phyloP scores from a whole-genome alignment of 2,113 vertebrate species.

The Melanocharis versteri region DNA sequence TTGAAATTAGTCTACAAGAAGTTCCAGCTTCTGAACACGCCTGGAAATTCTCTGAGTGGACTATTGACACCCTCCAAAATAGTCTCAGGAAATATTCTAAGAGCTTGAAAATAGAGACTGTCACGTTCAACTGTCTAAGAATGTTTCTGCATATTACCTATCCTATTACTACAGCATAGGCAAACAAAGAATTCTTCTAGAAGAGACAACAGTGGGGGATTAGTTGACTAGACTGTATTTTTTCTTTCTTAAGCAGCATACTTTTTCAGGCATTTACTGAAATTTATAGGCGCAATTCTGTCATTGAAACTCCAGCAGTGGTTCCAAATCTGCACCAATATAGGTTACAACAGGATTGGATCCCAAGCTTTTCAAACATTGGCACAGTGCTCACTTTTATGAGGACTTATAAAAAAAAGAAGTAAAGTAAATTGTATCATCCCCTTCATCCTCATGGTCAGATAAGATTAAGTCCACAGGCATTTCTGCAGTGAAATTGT shows the following conservation, averaged over 20 bases:
- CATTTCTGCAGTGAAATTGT: background rate
- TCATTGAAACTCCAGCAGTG: background rate
- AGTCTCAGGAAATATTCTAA: background rate
- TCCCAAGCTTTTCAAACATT: constrained; percentile 14
- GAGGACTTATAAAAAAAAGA: background rate
- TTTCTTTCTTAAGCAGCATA: background rate
- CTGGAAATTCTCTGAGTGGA: background rate
- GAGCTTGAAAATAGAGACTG: background rate
- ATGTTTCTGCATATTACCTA: background rate
- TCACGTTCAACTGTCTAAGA: background rate
- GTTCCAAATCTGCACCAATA: background rate
- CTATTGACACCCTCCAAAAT: background rate
- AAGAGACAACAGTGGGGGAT: background rate
- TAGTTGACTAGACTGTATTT: background rate
- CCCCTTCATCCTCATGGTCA: background rate
- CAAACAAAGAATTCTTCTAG: background rate
- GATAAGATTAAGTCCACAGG: constrained; percentile 3
- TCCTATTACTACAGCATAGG: background rate
- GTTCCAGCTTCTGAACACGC: background rate
- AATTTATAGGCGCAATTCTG: constrained; percentile 13
- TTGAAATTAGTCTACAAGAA: background rate
- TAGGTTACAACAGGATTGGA: background rate
- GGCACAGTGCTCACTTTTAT: constrained; percentile 39
- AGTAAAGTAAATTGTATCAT: constrained; percentile 7
- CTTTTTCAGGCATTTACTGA: background rate